phyloP scores from a whole-genome alignment of 2,888 invertebrate genomes.

The Xylota sylvarum region DNA sequence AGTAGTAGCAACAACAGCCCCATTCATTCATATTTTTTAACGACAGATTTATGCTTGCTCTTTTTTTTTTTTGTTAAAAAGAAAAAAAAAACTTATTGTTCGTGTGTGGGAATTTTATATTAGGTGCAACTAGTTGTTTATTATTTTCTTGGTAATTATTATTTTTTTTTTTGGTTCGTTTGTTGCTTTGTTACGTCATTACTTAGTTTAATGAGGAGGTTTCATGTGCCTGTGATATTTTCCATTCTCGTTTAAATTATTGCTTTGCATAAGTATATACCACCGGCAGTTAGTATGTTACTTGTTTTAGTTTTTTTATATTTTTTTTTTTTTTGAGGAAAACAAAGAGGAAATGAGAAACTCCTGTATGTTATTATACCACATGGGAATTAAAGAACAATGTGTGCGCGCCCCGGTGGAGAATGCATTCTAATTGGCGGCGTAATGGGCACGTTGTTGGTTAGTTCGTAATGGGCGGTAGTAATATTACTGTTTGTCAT shows the following conservation, averaged over 20 bases:
- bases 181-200: conserved; percentile 63
- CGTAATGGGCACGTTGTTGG: conserved; percentile 48
- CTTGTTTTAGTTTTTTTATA: conserved; percentile 20
- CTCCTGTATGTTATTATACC: conserved; percentile 39
- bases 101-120: conserved; percentile 54
- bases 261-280: conserved; percentile 15
- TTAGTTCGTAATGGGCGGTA: conserved; percentile 30
- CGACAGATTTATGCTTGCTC: background rate
- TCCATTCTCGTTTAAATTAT: conserved; percentile 56
- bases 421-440: conserved; percentile 73
- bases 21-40: conserved; percentile 43
- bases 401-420: conserved; percentile 56
- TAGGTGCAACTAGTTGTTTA: conserved; percentile 58
- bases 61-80: background rate
- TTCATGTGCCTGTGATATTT: conserved; percentile 55
- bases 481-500: conserved; percentile 65
- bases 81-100: conserved; percentile 13
- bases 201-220: conserved; percentile 72
- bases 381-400: conserved; percentile 59
- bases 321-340: conserved; percentile 24
- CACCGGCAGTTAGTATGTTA: background rate
- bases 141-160: conserved; percentile 62
- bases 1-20: background rate
- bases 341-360: conserved; percentile 27
- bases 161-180: conserved; percentile 8